Evolutionary conservation across 2,888 invertebrate species (phyloP).

Genomic region (Nysson spinosus): DNA sequence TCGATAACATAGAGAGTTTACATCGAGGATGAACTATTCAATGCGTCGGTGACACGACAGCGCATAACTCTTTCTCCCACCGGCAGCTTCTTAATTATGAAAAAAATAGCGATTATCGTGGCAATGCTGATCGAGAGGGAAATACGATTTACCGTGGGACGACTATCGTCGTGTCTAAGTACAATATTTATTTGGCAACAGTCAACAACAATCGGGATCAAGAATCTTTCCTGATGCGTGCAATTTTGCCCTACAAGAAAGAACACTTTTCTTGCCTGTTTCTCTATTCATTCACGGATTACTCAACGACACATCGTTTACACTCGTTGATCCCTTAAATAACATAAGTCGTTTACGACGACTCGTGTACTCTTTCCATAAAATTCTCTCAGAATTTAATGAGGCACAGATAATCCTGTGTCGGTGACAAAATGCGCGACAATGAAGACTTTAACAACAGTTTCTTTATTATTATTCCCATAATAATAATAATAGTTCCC

Average conservation of each 20-base stretch:
- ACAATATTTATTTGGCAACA: constrained; percentile 75
- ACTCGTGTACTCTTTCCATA: constrained; percentile 4
- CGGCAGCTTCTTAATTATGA: constrained; percentile 57
- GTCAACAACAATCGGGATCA: constrained; percentile 75
- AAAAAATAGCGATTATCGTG: constrained; percentile 69
- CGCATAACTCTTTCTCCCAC: constrained; percentile 37
- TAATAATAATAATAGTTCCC: no score
- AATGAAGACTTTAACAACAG: background rate
- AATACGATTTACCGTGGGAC: constrained; percentile 61
- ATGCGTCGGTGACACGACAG: constrained; percentile 67
- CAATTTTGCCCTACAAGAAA: no score
- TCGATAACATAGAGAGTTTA: constrained; percentile 72
- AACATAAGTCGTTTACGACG: constrained; percentile 33
- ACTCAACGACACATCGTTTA: constrained; percentile 22
- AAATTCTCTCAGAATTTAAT: constrained; percentile 5
- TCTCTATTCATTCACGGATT: background rate
- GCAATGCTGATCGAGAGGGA: constrained; percentile 70
- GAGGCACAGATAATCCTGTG: background rate
- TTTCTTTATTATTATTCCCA: no score
- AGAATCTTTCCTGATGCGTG: constrained; percentile 46
- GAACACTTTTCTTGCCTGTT: no score
- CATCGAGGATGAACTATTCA: constrained; percentile 70
- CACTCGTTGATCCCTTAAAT: constrained; percentile 47
- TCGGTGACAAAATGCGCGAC: constrained; percentile 1
- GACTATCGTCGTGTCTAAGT: constrained; percentile 46